Percentiles rank a stretch among this genome's conserved stretches.
Conservation (phyloP, 92 coral and sea anemone species). For the Hydrozoanthus gracilis region DNA sequence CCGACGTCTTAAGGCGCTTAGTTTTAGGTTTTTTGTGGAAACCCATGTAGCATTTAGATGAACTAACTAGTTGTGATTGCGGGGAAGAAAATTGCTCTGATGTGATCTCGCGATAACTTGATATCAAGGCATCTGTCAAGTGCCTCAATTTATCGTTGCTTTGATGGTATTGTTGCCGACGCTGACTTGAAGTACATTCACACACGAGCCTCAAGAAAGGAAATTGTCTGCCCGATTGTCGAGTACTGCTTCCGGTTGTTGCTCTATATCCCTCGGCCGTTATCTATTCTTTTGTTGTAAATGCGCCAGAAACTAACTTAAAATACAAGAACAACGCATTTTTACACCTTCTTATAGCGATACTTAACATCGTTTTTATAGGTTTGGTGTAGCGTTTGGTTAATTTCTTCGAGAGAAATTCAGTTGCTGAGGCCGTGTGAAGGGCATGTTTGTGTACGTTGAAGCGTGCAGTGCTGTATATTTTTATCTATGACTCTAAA, state of each 20-base stretch:
- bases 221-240: not conserved
- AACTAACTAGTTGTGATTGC: not conserved
- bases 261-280: too few species aligned
- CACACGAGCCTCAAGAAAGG: slow-evolving; percentile 3
- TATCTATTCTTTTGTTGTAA: too few species aligned
- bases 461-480: too few species aligned
- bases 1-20: not conserved
- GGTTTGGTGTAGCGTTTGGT: too few species aligned
- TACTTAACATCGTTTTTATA: too few species aligned
- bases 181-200: not conserved
- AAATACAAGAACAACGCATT: too few species aligned
- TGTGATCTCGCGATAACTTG: slow-evolving; percentile 15
- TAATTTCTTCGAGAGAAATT: too few species aligned
- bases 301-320: too few species aligned
- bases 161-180: slow-evolving; percentile 26
- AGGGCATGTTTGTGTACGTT: too few species aligned
- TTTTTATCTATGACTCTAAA: too few species aligned
- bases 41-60: not conserved
- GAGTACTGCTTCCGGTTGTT: slow-evolving; percentile 21
- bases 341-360: too few species aligned
- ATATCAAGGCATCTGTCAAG: slow-evolving; percentile 32
- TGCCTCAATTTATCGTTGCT: not conserved
- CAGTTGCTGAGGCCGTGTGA: too few species aligned
- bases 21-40: not conserved
- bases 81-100: not conserved